Evolutionary conservation across 1,140 invertebrate genomes (phyloP).

Genomic region (Paraescarpia echinospica): DNA sequence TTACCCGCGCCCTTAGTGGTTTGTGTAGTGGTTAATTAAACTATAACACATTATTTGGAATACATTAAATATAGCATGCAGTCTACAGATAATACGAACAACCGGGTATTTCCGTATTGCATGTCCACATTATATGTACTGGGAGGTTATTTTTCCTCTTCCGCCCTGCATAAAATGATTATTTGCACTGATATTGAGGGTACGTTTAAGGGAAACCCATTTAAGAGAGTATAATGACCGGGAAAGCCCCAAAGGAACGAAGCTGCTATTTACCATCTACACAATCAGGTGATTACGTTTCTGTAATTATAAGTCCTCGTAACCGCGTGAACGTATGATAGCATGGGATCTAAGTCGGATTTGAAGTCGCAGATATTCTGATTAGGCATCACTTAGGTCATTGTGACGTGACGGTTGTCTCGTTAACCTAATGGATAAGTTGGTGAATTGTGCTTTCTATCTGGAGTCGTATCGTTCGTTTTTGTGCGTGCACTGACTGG

Average conservation of each 20-base stretch:
- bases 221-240: background rate
- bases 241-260: background rate
- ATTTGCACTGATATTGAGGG: background rate
- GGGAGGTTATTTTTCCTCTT: too few relatives aligned
- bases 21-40: too few relatives aligned
- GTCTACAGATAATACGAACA: too few relatives aligned
- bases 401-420: background rate
- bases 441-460: background rate
- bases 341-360: background rate
- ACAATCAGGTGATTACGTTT: background rate
- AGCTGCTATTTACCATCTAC: background rate
- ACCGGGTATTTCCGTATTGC: background rate
- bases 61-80: too few relatives aligned
- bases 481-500: background rate
- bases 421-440: background rate
- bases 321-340: too few relatives aligned
- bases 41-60: too few relatives aligned
- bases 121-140: too few relatives aligned
- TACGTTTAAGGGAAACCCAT: background rate
- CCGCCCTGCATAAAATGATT: background rate
- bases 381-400: background rate
- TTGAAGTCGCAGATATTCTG: background rate
- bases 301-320: background rate
- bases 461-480: background rate
- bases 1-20: too few relatives aligned